Percentiles rank a stretch among this genome's conserved stretches.
Evolutionary conservation across 2,113 vertebrate species (phyloP).

Genomic region (Neomonachus schauinslandi): DNA sequence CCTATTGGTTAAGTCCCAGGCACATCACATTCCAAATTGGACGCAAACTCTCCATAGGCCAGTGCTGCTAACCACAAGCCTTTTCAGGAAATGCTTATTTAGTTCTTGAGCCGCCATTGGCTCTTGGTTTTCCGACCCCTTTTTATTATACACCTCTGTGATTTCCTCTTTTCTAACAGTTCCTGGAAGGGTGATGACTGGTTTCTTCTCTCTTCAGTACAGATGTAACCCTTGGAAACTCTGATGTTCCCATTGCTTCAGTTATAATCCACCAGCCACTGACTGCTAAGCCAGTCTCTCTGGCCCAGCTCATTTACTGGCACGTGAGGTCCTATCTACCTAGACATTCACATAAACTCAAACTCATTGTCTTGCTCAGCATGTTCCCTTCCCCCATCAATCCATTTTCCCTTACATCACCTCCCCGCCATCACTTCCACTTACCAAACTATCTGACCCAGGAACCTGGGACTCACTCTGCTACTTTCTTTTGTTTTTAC

Average conservation of each 20-base stretch:
- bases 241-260: not conserved
- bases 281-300: not conserved
- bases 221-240: not conserved
- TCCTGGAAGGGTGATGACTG: not conserved
- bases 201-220: not conserved
- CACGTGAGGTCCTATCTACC: not conserved
- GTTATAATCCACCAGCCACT: not conserved
- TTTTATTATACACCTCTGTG: not conserved
- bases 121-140: not conserved
- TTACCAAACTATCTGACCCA: not conserved
- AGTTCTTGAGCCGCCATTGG: not conserved
- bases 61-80: not conserved
- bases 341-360: not conserved
- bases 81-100: not conserved
- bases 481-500: not conserved
- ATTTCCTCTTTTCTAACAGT: slow-evolving; percentile 19
- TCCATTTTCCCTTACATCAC: not conserved
- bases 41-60: not conserved
- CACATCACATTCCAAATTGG: not conserved
- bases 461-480: not conserved
- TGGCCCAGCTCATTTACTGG: not conserved
- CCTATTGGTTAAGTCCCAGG: not conserved
- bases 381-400: not conserved
- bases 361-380: not conserved
- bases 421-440: not conserved